Percentiles rank a stretch among this genome's conserved stretches.
phyloP scores from a whole-genome alignment of 2,113 vertebrate genomes.

The Hydrochoerus hydrochaeris region DNA sequence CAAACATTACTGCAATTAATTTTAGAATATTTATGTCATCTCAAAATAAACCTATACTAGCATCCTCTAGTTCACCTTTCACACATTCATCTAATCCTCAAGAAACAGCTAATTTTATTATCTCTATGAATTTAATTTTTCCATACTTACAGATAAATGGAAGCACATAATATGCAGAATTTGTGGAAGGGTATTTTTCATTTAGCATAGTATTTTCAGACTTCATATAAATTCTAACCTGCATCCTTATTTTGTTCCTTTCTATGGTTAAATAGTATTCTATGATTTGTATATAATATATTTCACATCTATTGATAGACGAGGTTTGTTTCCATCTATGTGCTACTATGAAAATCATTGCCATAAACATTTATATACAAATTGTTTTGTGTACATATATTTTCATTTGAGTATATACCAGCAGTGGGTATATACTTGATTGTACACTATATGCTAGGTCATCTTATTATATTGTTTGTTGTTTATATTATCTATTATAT shows the following conservation, averaged over 20 bases:
- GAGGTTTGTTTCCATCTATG: not conserved
- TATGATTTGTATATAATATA: not conserved
- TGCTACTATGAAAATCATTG: not conserved
- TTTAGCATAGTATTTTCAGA: not conserved
- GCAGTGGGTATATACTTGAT: not conserved
- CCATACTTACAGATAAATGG: not conserved
- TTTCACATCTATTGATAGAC: not conserved
- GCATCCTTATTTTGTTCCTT: not conserved
- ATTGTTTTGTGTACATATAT: not conserved
- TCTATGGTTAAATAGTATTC: not conserved
- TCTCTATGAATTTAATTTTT: not conserved
- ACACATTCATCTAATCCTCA: not conserved
- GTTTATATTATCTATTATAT: too few species aligned
- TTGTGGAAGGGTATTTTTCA: not conserved
- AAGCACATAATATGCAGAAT: not conserved
- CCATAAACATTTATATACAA: not conserved
- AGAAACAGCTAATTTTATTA: not conserved
- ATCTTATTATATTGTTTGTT: too few species aligned
- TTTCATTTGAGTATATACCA: not conserved
- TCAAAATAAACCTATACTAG: not conserved
- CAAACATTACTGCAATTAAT: not conserved
- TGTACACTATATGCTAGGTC: too few species aligned
- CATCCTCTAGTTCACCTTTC: not conserved
- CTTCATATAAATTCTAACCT: not conserved
- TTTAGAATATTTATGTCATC: not conserved